Percentiles rank a stretch among this genome's conserved stretches.
These are phyloP conservation scores for Petrophora chlorosata DNA, from an alignment of 2,888 invertebrate species.

Conservation along the genomic window DNA sequence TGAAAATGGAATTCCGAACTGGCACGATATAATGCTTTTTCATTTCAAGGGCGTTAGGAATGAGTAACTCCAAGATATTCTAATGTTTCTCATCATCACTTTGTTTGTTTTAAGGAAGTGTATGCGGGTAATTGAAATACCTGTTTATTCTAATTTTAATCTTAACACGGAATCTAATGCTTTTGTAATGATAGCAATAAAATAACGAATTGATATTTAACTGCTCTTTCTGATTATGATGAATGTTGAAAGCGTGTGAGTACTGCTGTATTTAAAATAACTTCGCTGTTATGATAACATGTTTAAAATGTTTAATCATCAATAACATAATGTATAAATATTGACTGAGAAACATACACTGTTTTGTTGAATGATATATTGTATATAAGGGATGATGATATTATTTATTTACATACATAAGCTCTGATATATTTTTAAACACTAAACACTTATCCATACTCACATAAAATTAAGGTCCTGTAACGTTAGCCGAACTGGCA, in stretches of 20 bases:
- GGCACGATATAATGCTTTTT: slow-evolving; percentile 24
- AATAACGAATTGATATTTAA: neutral
- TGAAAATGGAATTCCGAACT: slow-evolving; percentile 21
- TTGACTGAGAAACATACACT: neutral
- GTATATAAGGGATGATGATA: no score
- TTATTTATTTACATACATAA: slow-evolving; percentile 1
- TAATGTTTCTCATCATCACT: slow-evolving; percentile 21
- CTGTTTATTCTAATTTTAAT: slow-evolving; percentile 1
- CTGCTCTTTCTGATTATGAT: neutral
- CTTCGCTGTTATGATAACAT: no score
- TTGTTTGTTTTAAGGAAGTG: slow-evolving; percentile 25
- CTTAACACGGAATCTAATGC: slow-evolving; percentile 10
- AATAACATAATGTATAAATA: no score
- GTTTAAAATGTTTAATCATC: no score
- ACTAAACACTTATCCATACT: slow-evolving; percentile 49
- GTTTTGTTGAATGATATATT: no score
- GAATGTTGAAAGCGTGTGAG: neutral
- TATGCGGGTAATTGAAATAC: slow-evolving; percentile 11
- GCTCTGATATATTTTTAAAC: slow-evolving; percentile 6
- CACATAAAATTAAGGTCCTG: slow-evolving; percentile 71
- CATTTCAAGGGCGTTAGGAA: slow-evolving; percentile 23
- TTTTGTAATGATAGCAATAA: slow-evolving; percentile 5
- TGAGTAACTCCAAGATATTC: slow-evolving; percentile 19
- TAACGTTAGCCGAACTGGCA: slow-evolving; percentile 50
- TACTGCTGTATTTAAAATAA: neutral